Evolutionary conservation across 2,888 invertebrate genomes (phyloP), one percentile per base, ranked within the genome.

Genomic region (Hyposoter didymator): DNA sequence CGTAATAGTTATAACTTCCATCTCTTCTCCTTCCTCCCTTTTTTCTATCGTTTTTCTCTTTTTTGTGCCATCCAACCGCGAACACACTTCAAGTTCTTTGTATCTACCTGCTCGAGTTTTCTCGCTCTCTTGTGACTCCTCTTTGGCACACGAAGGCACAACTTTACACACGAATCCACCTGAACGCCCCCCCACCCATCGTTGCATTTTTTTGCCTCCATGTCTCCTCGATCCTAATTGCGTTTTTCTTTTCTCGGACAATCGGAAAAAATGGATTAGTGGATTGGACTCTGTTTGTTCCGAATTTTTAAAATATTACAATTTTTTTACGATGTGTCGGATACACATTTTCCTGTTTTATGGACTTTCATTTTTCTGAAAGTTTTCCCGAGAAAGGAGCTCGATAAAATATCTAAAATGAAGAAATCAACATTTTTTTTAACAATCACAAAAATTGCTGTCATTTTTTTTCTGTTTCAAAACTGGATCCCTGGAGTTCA

Each of bases 131-230:
- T 45, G 35, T 19, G 55, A 43, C n/a, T 69, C 75, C 17, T 66
- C 28, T 52, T 43, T 28, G 73, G 59, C 73, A 73, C 45, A 14
- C 49, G 74, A 69, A 62, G 35, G 28, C 74, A 69, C 73, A 19
- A 59, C 22, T 35, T 17, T 43, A 22, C 52, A 22, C 70, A 62
- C 47, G 22, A 19, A 43, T n/a, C 70, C 22, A 59, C 28, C 62
- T 52, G 64, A 35, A 75, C 87, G 78, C 80, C 78, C 80, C 78
- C 70, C 76, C 72, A 76, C 64, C 62, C 59, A 62, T 49, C 74
- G 62, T 67, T 82, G 62, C 69, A 69, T 35, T 74, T n/a, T 75
- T 59, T 55, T 52, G 6, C 22, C 66, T n/a, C 47, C 35, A 35
- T 45, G 28, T 72, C 75, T 67, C 28, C 47, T 72, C 35, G 17